Evolutionary conservation across 2,113 vertebrate genomes (phyloP).

Genomic region (Nothocercus nigrocapillus): DNA sequence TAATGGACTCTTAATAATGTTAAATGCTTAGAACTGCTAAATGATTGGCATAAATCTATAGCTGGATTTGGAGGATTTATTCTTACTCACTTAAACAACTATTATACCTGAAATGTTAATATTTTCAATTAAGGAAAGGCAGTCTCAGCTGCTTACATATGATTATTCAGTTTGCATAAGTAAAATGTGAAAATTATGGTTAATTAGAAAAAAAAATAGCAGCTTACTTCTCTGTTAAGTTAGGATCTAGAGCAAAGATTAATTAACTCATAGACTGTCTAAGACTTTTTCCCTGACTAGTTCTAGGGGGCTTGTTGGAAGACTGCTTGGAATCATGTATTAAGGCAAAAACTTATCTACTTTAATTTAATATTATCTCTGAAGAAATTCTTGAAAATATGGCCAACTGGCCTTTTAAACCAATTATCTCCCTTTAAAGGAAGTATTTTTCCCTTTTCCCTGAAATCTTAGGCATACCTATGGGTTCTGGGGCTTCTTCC

Average conservation of each 20-base stretch:
- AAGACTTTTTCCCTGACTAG: not conserved
- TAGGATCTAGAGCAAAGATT: not conserved
- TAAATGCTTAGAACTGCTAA: not conserved
- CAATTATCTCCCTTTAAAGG: accelerated
- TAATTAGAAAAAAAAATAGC: constrained; percentile 39
- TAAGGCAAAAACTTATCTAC: not conserved
- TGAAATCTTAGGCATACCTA: accelerated
- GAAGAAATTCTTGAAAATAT: not conserved
- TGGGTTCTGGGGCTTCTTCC: not conserved
- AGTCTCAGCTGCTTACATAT: constrained; percentile 5
- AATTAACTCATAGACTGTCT: constrained; percentile 2
- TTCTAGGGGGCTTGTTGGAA: not conserved
- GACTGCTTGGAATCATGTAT: not conserved
- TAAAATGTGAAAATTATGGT: constrained; percentile 19
- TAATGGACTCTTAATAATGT: not conserved
- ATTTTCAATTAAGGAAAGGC: not conserved
- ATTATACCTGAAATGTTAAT: not conserved
- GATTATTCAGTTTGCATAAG: constrained; percentile 31
- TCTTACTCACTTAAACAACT: not conserved
- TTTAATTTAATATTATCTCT: not conserved
- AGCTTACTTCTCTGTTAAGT: constrained; percentile 18
- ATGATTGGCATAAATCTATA: not conserved
- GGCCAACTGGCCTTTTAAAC: not conserved
- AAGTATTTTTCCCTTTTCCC: not conserved
- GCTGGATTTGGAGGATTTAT: not conserved